Conservation (phyloP, 2,888 invertebrate genomes). For the Antheraea yamamai region DNA sequence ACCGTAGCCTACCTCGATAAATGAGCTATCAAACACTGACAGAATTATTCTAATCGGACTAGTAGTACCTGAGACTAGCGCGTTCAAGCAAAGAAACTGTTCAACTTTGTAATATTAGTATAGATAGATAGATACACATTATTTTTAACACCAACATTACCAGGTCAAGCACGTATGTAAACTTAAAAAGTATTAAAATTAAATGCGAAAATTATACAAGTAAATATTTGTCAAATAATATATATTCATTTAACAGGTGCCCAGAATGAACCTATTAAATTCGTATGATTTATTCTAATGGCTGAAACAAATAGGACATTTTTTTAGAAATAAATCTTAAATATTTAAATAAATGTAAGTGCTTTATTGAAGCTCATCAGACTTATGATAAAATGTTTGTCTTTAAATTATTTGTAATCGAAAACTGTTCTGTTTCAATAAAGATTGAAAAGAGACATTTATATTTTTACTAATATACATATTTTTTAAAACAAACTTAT, state of each 20-base stretch:
- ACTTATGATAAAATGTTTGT: constrained; percentile 14
- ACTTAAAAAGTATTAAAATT: constrained; percentile 3
- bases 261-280: constrained; percentile 15
- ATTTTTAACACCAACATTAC: not conserved
- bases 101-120: not conserved
- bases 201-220: not conserved
- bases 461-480: not conserved
- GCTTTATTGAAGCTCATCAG: not conserved
- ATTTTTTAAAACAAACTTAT: not conserved
- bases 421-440: constrained; percentile 1
- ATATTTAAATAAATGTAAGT: constrained; percentile 15
- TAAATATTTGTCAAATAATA: no score
- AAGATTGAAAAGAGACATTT: not conserved
- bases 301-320: constrained; percentile 23
- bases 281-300: constrained; percentile 28
- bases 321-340: constrained; percentile 24
- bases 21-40: no score
- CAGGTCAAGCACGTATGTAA: not conserved
- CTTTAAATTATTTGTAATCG: not conserved
- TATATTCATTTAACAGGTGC: not conserved
- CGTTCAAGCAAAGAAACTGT: no score
- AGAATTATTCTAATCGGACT: no score
- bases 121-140: not conserved
- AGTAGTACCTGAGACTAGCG: no score
- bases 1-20: no score